Evolutionary conservation across 2,113 vertebrate genomes (phyloP), one percentile per base, ranked within the genome.

Genomic region (Xiphorhynchus elegans): DNA sequence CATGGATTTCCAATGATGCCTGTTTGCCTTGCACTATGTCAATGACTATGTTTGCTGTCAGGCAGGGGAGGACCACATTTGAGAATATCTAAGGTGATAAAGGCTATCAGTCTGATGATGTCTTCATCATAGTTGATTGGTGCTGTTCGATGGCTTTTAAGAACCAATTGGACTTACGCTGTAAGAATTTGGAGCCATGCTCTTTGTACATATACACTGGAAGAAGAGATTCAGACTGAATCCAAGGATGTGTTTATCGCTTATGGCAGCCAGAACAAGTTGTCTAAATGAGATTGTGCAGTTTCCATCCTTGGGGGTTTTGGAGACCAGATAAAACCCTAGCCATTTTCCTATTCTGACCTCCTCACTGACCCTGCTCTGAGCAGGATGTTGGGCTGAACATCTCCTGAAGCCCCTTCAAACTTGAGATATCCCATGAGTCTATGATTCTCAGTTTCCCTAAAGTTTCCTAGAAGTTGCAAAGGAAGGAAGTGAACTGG

Each of bases 151-250:
- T 72, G 35, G 25, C 23, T 90, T 92, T 88, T 58, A 68, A 90
- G 53, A 75, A 35, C 9, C 29, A 47, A 1, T 81, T 89, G 78
- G 20, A 56, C n/a, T 76, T 72, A 59, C 0, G 28, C 8, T 2
- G 0, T 0, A 3, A 42, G 21, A 69, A 15, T 14, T 26, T 52
- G 35, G 44, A 77, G 26, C 23, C 9, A 28, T 9, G 3, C 2
- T 29, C 13, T 79, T 92, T 63, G 16, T 72, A 78, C 10, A 6
- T 4, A 39, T 44, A 17, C 1, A 0, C 9, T 62, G 64, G 63
- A 85, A 82, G 17, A 44, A 52, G 29, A 69, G 31, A 8, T 67
- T 78, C 44, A 68, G 17, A 17, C 28, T 33, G 33, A 83, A 46
- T 84, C n/a, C 8, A 59, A 24, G 44, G n/a, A 60, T 24, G 4